Evolutionary conservation across 2,888 invertebrate genomes (phyloP).

Genomic region (Ditula angustiorana): DNA sequence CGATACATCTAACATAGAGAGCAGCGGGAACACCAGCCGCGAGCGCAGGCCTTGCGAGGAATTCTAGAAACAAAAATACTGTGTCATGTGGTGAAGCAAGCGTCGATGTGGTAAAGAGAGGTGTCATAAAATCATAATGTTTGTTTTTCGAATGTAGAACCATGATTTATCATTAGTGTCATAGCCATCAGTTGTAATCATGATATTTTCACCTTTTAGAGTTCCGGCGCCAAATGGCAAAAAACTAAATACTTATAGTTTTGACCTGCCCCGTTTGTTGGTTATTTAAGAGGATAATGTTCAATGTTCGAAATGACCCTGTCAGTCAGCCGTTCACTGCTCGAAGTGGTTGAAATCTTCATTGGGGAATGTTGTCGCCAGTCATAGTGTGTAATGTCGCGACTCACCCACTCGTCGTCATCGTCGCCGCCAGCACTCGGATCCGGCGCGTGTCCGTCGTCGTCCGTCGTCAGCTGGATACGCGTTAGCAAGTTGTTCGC

Average conservation of each 20-base stretch:
- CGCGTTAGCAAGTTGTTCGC: conserved; percentile 94
- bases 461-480: conserved; percentile 93
- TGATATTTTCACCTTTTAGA: no score
- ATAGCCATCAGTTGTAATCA: conserved; percentile 11
- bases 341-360: no score
- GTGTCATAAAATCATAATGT: neutral
- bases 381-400: no score
- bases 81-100: neutral
- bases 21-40: conserved; percentile 94
- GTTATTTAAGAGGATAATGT: no score
- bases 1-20: conserved; percentile 97
- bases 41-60: conserved; percentile 81
- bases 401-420: conserved; percentile 87
- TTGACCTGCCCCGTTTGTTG: no score
- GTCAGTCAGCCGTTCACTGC: no score
- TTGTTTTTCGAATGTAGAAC: neutral
- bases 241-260: no score
- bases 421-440: conserved; percentile 59
- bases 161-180: neutral
- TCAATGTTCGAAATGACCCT: no score
- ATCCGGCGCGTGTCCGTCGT: conserved; percentile 85
- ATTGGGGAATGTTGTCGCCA: no score
- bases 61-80: conserved; percentile 46
- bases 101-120: neutral
- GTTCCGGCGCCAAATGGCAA: no score